Conservation (phyloP, 2,888 invertebrate species). For the Pollenia amentaria region DNA sequence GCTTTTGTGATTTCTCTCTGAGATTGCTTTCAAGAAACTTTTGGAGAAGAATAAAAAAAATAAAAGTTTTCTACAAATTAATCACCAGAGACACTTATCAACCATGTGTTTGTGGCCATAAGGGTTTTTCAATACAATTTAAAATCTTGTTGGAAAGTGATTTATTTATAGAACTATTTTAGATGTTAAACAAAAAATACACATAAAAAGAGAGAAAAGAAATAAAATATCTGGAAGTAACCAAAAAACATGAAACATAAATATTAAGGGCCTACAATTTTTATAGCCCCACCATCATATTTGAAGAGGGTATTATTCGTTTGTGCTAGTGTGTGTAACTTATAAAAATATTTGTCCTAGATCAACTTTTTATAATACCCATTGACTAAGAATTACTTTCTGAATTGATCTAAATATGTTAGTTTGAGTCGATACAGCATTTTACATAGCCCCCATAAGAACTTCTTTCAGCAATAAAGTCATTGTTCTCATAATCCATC, state of each 20-base stretch:
- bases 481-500: too few species aligned
- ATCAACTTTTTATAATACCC: too few species aligned
- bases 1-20: not conserved
- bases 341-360: too few species aligned
- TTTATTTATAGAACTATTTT: slow-evolving; percentile 52
- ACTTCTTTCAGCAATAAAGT: too few species aligned
- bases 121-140: slow-evolving; percentile 55
- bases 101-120: slow-evolving; percentile 69
- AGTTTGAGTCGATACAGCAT: too few species aligned
- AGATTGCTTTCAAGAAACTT: not conserved
- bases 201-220: not conserved
- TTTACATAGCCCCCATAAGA: too few species aligned
- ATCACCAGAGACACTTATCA: slow-evolving; percentile 69
- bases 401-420: too few species aligned
- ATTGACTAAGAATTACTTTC: too few species aligned
- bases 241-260: slow-evolving; percentile 1
- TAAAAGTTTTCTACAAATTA: slow-evolving; percentile 57
- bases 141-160: slow-evolving; percentile 54
- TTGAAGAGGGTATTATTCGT: too few species aligned
- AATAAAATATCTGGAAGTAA: not conserved
- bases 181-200: slow-evolving; percentile 4
- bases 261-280: slow-evolving; percentile 30
- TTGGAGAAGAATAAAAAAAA: not conserved
- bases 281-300: too few species aligned
- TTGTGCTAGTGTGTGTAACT: too few species aligned